A percentile compares a stretch with the other conserved stretches of the same genome.
Evolutionary conservation across 1,140 invertebrate species (phyloP).

Genomic region (Pentalonia nigronervosa): DNA sequence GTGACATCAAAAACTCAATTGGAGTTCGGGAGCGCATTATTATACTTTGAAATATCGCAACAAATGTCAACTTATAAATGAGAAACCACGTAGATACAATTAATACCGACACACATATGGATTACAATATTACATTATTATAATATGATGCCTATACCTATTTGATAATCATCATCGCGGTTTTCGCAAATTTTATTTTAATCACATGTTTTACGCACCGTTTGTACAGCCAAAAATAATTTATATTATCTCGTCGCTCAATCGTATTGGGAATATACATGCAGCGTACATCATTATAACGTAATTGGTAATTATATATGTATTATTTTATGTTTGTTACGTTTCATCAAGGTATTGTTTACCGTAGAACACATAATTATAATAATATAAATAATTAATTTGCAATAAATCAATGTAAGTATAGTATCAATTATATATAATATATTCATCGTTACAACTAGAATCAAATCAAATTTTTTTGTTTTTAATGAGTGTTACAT

Average conservation of each 20-base stretch:
- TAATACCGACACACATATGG: slow-evolving; percentile 6
- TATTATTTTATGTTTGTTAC: background rate
- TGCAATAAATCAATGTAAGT: background rate
- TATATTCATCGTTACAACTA: background rate
- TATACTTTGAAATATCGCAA: slow-evolving; percentile 16
- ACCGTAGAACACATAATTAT: background rate
- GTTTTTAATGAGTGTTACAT: background rate
- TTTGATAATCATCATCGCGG: background rate
- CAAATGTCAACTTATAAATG: slow-evolving; percentile 41
- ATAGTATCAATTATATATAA: background rate
- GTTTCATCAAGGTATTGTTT: background rate
- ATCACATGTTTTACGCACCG: background rate
- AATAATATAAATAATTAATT: background rate
- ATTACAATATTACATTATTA: background rate
- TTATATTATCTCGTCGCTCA: background rate
- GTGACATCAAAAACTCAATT: slow-evolving; percentile 45
- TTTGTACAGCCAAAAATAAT: background rate
- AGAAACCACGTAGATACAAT: background rate
- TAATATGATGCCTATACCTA: background rate
- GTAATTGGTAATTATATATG: background rate
- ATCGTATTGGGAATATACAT: background rate
- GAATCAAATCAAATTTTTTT: background rate
- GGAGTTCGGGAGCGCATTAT: background rate
- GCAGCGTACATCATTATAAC: background rate
- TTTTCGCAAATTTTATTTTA: background rate